Evolutionary conservation across 1,140 invertebrate genomes (phyloP).

Genomic region (Agrilus planipennis): DNA sequence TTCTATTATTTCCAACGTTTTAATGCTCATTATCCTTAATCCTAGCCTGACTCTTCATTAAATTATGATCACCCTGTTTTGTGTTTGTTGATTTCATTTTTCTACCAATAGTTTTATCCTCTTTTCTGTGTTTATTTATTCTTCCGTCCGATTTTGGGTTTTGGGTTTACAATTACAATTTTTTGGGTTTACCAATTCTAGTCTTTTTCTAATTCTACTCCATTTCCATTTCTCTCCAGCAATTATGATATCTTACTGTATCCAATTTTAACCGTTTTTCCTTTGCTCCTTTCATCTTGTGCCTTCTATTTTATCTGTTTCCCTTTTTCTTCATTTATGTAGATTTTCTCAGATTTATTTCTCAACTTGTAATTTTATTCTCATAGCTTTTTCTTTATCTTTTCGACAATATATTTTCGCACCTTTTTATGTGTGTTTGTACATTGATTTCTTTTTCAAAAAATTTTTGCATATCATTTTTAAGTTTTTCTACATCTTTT

Average conservation of each 20-base stretch:
- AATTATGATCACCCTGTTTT: neutral
- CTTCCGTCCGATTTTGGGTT: neutral
- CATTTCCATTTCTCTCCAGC: constrained; percentile 3
- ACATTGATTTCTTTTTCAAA: neutral
- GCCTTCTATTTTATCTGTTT: constrained; percentile 4
- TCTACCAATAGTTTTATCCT: too few relatives aligned
- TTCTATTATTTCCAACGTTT: constrained; percentile 3
- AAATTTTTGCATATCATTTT: neutral
- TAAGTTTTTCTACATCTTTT: neutral
- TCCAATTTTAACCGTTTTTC: constrained; percentile 7
- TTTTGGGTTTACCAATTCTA: neutral
- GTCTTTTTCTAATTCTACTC: neutral
- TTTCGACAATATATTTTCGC: neutral
- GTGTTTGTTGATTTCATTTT: neutral
- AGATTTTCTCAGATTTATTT: too few relatives aligned
- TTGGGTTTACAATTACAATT: neutral
- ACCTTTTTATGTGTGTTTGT: neutral
- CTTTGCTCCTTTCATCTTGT: constrained; percentile 1
- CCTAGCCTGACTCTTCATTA: neutral
- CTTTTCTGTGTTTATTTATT: constrained; percentile 2
- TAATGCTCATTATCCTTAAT: neutral
- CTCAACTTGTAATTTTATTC: too few relatives aligned
- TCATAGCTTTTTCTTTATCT: constrained; percentile 6
- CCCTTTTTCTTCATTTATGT: constrained; percentile 8
- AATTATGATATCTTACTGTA: constrained; percentile 5